Evolutionary conservation across 92 coral and sea anemone species (phyloP), one percentile per base, ranked within the genome.

Genomic region (Nematostella vectensis): DNA sequence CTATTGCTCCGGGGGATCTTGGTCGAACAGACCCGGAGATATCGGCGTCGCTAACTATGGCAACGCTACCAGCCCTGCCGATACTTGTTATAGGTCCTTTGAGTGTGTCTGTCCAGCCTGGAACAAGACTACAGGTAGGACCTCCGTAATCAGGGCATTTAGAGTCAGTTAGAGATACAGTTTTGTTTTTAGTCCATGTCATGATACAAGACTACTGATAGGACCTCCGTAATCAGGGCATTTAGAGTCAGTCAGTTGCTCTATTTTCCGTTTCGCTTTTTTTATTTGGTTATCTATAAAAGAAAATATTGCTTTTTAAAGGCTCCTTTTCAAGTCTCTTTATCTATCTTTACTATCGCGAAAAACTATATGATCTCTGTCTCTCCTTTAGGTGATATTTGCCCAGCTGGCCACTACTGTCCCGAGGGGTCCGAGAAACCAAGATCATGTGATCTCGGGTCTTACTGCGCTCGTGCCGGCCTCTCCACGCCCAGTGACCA

Each of bases 51-150:
- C 83, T 1, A 80, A 80, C 51, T 80, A 80, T 24, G 57, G 33
- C 11, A 73, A 66, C 29, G 94, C 91, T 1, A 80, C 96, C 28
- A 82, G 87, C 47, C 96, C 98, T 23, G 63, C 82, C 31, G 87
- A 86, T 61, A 81, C 77, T 21, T 91, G 95, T 62, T 91, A 91
- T 55, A 78, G 50, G 59, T 55, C 40, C 29, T 85, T 85, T 51
- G 84, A 91, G 54, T 91, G 98, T 75, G 88, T 91, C 18, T 91
- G 98, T 56, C 96, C 98, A 19, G 98, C 96, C 17, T 74, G 88
- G 72, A 91, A 91, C 71, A 82, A 83, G 58, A 86, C 98, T n/a
- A 91, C 98, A 82, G 98, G 98, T 91, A 31, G 3, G 55, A n/a
- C n/a, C n/a, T n/a, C n/a, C n/a, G 22, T 13, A 11, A n/a, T 38